phyloP scores from a whole-genome alignment of 2,797 vertebrate genomes.

The Falco novaeseelandiae region DNA sequence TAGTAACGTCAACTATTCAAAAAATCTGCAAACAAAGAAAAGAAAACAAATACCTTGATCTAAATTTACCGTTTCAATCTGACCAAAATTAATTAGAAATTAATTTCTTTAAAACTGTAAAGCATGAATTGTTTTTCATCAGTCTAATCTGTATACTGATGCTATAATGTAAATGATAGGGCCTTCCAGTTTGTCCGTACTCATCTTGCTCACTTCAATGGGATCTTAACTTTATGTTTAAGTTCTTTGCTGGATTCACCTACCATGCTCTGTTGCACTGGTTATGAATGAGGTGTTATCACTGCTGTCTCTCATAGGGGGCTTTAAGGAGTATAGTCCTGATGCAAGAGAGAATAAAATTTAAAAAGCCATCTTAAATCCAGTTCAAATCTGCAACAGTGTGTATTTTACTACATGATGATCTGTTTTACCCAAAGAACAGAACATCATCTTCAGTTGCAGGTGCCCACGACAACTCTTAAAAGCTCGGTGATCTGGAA shows the following conservation, averaged over 20 bases:
- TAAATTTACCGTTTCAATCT: neutral
- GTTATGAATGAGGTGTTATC: neutral
- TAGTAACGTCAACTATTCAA: neutral
- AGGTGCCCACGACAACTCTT: neutral
- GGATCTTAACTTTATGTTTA: neutral
- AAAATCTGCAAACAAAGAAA: neutral
- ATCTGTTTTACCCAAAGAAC: neutral
- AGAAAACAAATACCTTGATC: neutral
- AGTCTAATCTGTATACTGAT: neutral
- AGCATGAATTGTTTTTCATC: neutral
- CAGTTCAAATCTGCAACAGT: neutral
- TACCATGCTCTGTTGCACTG: neutral
- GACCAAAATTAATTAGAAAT: neutral
- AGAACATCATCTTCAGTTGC: neutral
- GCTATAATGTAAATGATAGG: neutral
- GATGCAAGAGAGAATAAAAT: neutral
- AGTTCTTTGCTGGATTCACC: neutral
- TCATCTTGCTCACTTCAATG: neutral
- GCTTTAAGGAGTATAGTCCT: neutral
- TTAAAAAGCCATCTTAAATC: neutral
- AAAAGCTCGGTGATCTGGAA: neutral
- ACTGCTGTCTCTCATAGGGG: neutral
- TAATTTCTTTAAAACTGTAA: neutral
- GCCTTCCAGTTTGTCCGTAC: neutral
- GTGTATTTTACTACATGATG: neutral